phyloP scores from a whole-genome alignment of 2,797 vertebrate genomes.

The Numenius phaeopus region DNA sequence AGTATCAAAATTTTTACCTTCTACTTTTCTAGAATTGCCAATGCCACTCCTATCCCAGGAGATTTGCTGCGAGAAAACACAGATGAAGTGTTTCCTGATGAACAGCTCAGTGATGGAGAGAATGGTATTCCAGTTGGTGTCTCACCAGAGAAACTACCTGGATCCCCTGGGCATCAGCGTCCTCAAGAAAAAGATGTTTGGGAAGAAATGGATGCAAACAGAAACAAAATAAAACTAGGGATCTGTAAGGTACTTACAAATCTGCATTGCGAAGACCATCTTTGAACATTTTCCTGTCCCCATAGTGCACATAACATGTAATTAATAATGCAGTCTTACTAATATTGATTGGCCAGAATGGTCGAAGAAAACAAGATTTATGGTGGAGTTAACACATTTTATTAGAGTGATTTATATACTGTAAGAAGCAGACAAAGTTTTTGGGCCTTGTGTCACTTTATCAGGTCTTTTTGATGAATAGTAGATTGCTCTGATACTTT shows the following conservation, averaged over 20 bases:
- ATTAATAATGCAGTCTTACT: background rate
- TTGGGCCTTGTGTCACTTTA: background rate
- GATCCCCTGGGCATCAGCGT: slow-evolving; percentile 86
- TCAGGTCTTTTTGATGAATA: background rate
- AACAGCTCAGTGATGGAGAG: slow-evolving; percentile 96
- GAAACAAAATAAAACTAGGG: slow-evolving; percentile 89
- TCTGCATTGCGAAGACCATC: background rate
- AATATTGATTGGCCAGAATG: background rate
- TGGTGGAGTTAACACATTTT: background rate
- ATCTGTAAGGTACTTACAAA: slow-evolving; percentile 87
- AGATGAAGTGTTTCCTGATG: slow-evolving; percentile 96
- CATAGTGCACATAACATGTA: background rate
- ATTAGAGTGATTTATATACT: background rate
- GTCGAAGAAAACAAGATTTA: background rate
- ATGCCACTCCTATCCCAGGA: slow-evolving; percentile 95
- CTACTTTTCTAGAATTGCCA: slow-evolving; percentile 89
- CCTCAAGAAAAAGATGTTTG: slow-evolving; percentile 95
- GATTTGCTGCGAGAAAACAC: slow-evolving; percentile 96
- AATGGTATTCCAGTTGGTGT: slow-evolving; percentile 86
- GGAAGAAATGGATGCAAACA: slow-evolving; percentile 97
- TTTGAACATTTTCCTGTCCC: background rate
- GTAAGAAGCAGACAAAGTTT: background rate
- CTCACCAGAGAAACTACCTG: slow-evolving; percentile 86
- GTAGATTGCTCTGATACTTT: background rate
- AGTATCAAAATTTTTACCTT: slow-evolving; percentile 54